phyloP scores from a whole-genome alignment of 2,113 vertebrate genomes.

The Oplegnathus fasciatus region DNA sequence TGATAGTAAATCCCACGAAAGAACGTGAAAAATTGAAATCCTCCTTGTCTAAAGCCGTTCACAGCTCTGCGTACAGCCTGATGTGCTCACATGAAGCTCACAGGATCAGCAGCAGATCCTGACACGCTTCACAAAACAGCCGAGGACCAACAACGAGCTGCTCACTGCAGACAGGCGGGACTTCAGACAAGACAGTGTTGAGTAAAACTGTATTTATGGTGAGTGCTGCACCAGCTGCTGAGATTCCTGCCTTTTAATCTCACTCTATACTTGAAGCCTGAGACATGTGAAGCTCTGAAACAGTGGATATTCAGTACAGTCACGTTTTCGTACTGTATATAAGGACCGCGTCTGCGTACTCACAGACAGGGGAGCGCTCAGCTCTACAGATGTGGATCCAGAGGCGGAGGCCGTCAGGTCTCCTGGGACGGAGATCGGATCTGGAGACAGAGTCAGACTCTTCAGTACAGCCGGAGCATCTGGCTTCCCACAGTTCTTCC shows the following conservation, averaged over 20 bases:
- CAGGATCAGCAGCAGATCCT: conserved; percentile 18
- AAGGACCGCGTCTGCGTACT: conserved; percentile 35
- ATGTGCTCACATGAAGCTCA: conserved; percentile 22
- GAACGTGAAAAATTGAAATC: background rate
- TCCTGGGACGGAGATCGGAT: conserved; percentile 84
- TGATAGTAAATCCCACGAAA: background rate
- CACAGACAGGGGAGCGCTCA: conserved; percentile 78
- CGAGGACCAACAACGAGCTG: background rate
- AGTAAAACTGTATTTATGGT: background rate
- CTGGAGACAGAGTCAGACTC: conserved; percentile 76
- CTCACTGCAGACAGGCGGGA: background rate
- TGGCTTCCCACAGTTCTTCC: conserved; percentile 83
- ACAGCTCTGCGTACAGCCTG: background rate
- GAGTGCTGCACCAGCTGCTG: background rate
- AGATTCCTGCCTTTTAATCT: background rate
- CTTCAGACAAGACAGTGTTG: background rate
- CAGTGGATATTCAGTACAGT: too few species aligned
- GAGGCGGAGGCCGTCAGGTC: conserved; percentile 75
- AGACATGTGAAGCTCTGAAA: background rate
- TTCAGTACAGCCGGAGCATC: conserved; percentile 78
- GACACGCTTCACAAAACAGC: background rate
- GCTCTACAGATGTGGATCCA: conserved; percentile 71
- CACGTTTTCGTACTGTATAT: too few species aligned
- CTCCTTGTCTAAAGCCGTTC: too few species aligned
- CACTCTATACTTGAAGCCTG: background rate